Conservation (phyloP, 2,113 vertebrate species). For the Phalacrocorax brasilianus region DNA sequence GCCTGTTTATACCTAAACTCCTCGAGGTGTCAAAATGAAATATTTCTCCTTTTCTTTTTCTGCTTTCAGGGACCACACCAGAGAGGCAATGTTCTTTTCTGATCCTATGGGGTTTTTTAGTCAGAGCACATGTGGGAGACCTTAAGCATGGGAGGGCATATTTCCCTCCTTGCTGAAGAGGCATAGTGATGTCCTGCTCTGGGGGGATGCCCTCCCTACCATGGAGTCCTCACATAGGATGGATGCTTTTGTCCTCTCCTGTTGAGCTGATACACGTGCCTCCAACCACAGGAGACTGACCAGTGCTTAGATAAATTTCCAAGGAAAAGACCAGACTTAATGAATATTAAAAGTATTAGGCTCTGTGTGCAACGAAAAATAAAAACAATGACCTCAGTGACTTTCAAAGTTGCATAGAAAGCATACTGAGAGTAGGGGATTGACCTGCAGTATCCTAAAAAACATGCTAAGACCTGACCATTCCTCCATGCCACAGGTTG, state of each 20-base stretch:
- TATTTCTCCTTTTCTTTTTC: background rate
- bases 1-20: background rate
- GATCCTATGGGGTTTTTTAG: background rate
- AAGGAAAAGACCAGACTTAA: background rate
- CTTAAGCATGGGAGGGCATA: background rate
- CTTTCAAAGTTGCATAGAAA: background rate
- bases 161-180: background rate
- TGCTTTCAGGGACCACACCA: background rate
- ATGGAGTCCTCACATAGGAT: background rate
- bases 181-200: background rate
- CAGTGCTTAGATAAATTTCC: background rate
- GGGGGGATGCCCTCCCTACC: background rate
- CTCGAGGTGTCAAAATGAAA: background rate
- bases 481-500: background rate
- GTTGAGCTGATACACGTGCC: background rate
- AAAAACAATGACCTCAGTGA: background rate
- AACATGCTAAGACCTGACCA: background rate
- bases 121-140: background rate
- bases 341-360: background rate
- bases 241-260: background rate
- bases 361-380: background rate
- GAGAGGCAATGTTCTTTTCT: background rate
- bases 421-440: background rate
- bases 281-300: background rate
- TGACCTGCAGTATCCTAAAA: background rate